Conservation (phyloP, 2,113 vertebrate genomes). For the Seriola dumerili region DNA sequence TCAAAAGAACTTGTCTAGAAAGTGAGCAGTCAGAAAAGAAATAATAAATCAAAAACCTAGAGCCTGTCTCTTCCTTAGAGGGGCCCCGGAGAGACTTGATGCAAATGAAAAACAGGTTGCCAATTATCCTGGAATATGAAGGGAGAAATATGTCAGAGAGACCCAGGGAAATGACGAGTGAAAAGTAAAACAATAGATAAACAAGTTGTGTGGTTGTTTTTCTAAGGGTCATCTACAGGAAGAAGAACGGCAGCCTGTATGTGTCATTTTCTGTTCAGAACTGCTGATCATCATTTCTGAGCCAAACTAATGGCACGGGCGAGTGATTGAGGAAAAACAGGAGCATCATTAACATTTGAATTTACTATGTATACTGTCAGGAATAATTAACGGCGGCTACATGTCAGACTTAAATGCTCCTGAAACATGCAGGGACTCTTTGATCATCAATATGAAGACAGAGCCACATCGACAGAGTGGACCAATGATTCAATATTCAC, state of each 20-base stretch:
- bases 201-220: conserved; percentile 32
- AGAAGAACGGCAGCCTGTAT: not conserved
- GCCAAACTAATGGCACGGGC: not conserved
- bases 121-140: conserved; percentile 51
- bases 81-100: conserved; percentile 26
- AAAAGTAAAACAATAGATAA: conserved; percentile 38
- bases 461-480: conserved; percentile 20
- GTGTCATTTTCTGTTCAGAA: conserved; percentile 21
- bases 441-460: conserved; percentile 37
- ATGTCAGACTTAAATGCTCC: conserved; percentile 39
- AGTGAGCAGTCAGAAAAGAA: conserved; percentile 27
- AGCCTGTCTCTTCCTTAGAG: conserved; percentile 31
- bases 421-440: conserved; percentile 38
- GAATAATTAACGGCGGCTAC: conserved; percentile 38
- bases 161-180: not conserved
- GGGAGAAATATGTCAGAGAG: conserved; percentile 30
- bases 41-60: conserved; percentile 46
- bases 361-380: conserved; percentile 42
- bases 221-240: conserved; percentile 4
- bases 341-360: conserved; percentile 43
- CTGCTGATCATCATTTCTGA: conserved; percentile 20
- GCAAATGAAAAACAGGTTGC: conserved; percentile 50
- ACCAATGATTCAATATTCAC: conserved; percentile 13
- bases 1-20: conserved; percentile 29
- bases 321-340: conserved; percentile 24